These are phyloP conservation scores for Cryptotis parvus DNA, from an alignment of 2,113 vertebrate genomes.

Conservation along the genomic window DNA sequence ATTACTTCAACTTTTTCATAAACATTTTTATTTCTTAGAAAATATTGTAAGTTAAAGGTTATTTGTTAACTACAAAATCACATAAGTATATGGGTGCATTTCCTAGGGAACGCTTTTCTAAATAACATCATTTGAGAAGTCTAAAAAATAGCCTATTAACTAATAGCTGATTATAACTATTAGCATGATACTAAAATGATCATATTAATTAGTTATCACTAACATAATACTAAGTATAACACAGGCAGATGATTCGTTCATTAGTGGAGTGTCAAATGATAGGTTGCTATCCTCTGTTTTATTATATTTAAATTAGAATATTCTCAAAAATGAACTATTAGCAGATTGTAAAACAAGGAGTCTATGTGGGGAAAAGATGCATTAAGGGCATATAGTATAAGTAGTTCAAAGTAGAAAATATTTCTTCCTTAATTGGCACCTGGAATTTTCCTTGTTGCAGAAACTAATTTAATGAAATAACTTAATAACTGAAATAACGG, in stretches of 20 bases:
- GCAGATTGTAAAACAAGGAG: not conserved
- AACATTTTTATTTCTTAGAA: not conserved
- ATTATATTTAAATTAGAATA: conserved; percentile 62
- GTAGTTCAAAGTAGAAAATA: not conserved
- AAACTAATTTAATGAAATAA: conserved; percentile 48
- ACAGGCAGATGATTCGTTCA: conserved; percentile 5
- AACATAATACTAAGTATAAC: not conserved
- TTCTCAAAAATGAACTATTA: conserved; percentile 48
- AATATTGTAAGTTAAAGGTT: not conserved
- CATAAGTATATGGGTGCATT: not conserved
- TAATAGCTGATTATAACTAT: not conserved
- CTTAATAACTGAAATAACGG: conserved; percentile 46
- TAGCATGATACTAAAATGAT: no score
- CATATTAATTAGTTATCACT: no score
- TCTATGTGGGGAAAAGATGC: not conserved
- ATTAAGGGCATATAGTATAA: not conserved
- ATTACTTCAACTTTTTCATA: conserved; percentile 25
- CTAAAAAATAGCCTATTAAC: not conserved
- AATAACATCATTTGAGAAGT: conserved; percentile 40
- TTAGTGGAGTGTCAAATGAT: conserved; percentile 52
- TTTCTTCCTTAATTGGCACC: conserved; percentile 50
- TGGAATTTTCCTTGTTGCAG: conserved; percentile 38
- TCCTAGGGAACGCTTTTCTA: conserved; percentile 40
- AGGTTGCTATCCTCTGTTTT: conserved; percentile 27
- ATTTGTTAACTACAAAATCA: not conserved